Percentiles rank a stretch among this genome's conserved stretches.
Conservation (phyloP, 2,113 vertebrate species). For the Ranitomeya imitator region DNA sequence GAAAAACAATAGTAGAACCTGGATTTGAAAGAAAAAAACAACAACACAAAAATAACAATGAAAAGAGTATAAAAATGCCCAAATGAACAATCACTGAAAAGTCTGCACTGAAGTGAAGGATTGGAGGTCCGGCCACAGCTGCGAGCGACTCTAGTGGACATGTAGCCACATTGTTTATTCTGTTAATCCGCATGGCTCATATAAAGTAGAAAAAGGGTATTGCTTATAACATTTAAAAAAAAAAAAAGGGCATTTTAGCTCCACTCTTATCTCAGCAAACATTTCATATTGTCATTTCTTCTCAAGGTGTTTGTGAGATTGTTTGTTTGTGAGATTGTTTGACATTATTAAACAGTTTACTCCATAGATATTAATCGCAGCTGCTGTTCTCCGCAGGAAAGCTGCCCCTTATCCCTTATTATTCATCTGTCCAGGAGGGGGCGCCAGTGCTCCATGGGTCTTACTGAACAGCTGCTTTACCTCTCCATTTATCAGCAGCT, state of each 20-base stretch:
- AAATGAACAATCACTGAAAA: too few species aligned
- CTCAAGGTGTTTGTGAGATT: background rate
- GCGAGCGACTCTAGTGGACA: too few species aligned
- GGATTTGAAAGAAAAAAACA: too few species aligned
- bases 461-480: background rate
- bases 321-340: conserved; percentile 8
- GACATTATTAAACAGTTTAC: background rate
- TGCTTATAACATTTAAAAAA: too few species aligned
- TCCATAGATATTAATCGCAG: conserved; percentile 7
- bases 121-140: too few species aligned
- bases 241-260: background rate
- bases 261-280: background rate
- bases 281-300: background rate
- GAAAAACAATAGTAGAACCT: too few species aligned
- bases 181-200: too few species aligned
- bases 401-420: background rate
- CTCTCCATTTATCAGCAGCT: background rate
- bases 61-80: too few species aligned
- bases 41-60: too few species aligned
- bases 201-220: too few species aligned
- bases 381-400: background rate
- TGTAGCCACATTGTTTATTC: too few species aligned
- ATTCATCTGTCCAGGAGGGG: conserved; percentile 5
- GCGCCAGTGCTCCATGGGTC: background rate
- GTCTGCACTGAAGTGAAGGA: too few species aligned